These are phyloP conservation scores for Augochlora pura DNA, from an alignment of 1,140 invertebrate species.

Conservation along the genomic window DNA sequence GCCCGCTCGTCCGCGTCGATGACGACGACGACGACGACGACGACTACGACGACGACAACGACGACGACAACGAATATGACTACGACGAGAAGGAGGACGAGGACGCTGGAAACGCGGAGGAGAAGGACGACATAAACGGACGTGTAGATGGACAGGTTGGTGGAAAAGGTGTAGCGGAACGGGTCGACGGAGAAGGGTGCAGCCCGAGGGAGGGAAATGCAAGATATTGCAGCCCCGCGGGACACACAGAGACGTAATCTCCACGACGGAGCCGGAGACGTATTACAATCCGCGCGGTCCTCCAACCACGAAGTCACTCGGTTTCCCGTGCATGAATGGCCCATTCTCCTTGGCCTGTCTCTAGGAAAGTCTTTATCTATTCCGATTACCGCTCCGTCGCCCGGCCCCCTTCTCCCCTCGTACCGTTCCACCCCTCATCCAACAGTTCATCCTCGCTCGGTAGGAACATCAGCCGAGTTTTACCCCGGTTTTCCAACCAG, in stretches of 20 bases:
- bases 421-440: conserved; percentile 6
- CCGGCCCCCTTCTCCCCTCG: conserved; percentile 19
- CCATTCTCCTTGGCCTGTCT: conserved; percentile 78
- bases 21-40: conserved; percentile 37
- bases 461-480: conserved; percentile 60
- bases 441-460: conserved; percentile 42
- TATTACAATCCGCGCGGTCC: conserved; percentile 77
- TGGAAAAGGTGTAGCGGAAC: conserved; percentile 32
- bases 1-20: conserved; percentile 26
- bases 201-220: conserved; percentile 70
- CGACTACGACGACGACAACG: conserved; percentile 30
- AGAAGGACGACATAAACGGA: conserved; percentile 47
- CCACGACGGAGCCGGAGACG: conserved; percentile 76
- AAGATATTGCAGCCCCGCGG: conserved; percentile 81
- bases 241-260: conserved; percentile 78
- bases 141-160: conserved; percentile 38
- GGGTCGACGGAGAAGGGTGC: conserved; percentile 38
- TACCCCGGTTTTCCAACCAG: conserved; percentile 53
- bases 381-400: conserved; percentile 69
- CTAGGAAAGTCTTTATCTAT: conserved; percentile 76
- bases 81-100: conserved; percentile 31
- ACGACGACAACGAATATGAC: conserved; percentile 32
- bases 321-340: conserved; percentile 74
- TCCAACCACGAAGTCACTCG: conserved; percentile 72
- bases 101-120: conserved; percentile 27